A percentile compares a stretch with the other conserved stretches of the same genome.
phyloP scores from a whole-genome alignment of 1,140 invertebrate genomes.

The Gryon sp. region DNA sequence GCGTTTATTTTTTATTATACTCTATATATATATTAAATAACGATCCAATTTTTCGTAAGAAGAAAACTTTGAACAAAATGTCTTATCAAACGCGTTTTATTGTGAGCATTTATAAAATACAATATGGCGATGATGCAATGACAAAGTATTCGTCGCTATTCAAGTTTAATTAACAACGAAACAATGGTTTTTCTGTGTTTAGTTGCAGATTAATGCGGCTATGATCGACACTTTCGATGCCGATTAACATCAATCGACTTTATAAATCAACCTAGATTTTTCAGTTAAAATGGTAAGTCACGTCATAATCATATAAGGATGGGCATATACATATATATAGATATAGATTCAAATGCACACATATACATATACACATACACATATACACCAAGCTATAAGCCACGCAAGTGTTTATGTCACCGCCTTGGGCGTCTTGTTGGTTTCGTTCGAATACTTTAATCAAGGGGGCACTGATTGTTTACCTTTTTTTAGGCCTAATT shows the following conservation, averaged over 20 bases:
- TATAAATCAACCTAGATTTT: conserved; percentile 14
- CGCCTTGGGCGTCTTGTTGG: conserved; percentile 44
- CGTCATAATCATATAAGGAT: conserved; percentile 3
- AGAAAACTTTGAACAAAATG: background rate
- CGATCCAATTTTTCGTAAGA: no score
- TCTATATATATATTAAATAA: background rate
- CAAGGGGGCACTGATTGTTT: conserved; percentile 58
- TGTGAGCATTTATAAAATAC: conserved; percentile 17
- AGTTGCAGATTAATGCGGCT: conserved; percentile 64
- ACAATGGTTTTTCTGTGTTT: conserved; percentile 65
- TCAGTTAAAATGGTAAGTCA: conserved; percentile 54
- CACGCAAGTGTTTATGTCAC: background rate
- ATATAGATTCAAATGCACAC: background rate
- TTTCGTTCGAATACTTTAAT: conserved; percentile 39
- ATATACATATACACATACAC: background rate
- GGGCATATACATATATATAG: background rate
- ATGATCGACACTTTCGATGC: conserved; percentile 51
- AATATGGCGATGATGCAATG: conserved; percentile 58
- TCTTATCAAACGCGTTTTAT: conserved; percentile 14
- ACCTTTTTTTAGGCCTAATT: background rate
- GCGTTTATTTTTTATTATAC: background rate
- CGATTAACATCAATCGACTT: conserved; percentile 24
- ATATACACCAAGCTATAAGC: background rate
- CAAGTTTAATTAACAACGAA: conserved; percentile 11
- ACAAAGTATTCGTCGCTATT: conserved; percentile 19